Evolutionary conservation across 2,113 vertebrate genomes (phyloP), one percentile per base, ranked within the genome.

Genomic region (Chauna torquata): DNA sequence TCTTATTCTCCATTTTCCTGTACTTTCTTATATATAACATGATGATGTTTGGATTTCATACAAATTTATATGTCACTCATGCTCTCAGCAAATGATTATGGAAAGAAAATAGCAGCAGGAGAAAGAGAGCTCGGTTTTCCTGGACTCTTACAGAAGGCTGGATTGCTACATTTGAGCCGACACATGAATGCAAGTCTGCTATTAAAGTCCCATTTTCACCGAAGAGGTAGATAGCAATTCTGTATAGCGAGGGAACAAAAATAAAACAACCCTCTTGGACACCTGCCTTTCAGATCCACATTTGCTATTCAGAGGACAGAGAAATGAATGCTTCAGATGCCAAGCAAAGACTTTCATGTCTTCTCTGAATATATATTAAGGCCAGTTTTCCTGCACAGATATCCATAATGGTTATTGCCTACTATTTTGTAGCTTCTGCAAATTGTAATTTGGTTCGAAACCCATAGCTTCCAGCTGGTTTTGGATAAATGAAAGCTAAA

Each of bases 231-330:
- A 88, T 47, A 80, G 79, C 45, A 83, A 93, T 94, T 90, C 93
- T 78, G 38, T 78, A 47, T 74, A 90, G n/a, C 64, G 80, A 96
- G 28, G 9, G 76, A 88, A 20, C 20, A 68, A 69, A 36, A 88
- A 92, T 58, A 86, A 44, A 59, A 14, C 30, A 32, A 27, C 13
- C 4, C 20, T 82, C 49, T 97, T 95, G 89, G 95, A 95, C 58
- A 85, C 89, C 75, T 95, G 95, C 92, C 84, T 92, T 97, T 95
- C 55, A 85, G 28, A 77, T 77, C 24, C 18, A 36, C 52, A 68
- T 57, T 90, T 90, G n/a, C 71, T 74, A 62, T 93, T 95, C 70
- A 80, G 44, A 85, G 71, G 59, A 58, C 38, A 92, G 75, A 79
- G 80, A 95, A 80, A 0, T 47, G 83, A 79, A 16, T 66, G 64